Base-by-base conservation (phyloP, 2,797 vertebrate genomes). In the Tapirus indicus region DNA sequence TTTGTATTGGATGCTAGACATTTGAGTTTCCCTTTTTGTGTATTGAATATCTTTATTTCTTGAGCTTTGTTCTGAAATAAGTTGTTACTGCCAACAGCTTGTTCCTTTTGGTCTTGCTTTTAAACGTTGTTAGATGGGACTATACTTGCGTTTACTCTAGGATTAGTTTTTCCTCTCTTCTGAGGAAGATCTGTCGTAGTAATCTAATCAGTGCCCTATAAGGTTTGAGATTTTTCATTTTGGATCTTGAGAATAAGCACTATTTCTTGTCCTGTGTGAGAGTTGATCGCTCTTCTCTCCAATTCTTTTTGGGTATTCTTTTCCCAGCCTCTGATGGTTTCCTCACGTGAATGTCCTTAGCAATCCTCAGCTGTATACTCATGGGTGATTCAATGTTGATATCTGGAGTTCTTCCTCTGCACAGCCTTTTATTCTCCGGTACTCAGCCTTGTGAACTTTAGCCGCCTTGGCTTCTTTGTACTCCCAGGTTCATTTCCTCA, bases 131-230 rank as follows among this genome's bases (percentile, higher is more conserved):
- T 89, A 29, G 49, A 58, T 79, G 41, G 29, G 10, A 35, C 16
- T 25, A 32, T 16, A 35, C 29, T 32, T 80, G 6, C 14, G 27
- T 80, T 54, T 77, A 44, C 11, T 72, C 1, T 89, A 38, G 9
- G 11, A 11, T 79, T 72, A 71, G 41, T 71, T 86, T 97, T 91
- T 83, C 64, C 83, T 93, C 3, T 60, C 54, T 64, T 93, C 17
- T 77, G 72, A 95, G 47, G 41, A 83, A 83, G 25, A 52, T 82
- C 35, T 38, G 78, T 95, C n/a, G 3, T 72, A 47, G 62, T 25
- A 41, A 38, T 90, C 4, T 72, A n/a, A 27, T 91, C 68, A 25
- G 18, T 93, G 27, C 18, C 21, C 13, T 13, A 1, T 88, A 56
- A 77, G 32, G 5, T 18, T 78, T 80, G 85, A 56, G n/a, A 38